Conservation (phyloP, 2,113 vertebrate genomes). For the Pitta sordida region DNA sequence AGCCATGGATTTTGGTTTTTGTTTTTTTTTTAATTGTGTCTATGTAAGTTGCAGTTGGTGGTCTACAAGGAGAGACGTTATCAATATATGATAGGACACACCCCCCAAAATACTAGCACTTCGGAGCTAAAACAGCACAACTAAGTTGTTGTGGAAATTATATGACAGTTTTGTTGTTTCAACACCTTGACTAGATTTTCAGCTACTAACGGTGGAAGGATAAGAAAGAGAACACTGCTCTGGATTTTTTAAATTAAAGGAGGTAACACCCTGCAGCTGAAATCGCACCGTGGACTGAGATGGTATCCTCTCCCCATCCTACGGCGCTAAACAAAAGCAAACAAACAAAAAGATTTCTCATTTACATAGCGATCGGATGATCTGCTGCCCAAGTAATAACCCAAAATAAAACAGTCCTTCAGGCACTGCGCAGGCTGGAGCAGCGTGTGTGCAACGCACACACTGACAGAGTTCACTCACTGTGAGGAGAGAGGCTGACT, state of each 20-base stretch:
- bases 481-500: neutral
- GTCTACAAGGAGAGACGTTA: neutral
- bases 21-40: neutral
- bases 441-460: neutral
- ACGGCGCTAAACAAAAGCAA: neutral
- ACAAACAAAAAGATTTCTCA: neutral
- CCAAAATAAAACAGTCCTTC: slow-evolving; percentile 48
- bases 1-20: neutral
- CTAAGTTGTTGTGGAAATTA: neutral
- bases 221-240: neutral
- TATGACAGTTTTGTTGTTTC: neutral
- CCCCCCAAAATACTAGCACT: neutral
- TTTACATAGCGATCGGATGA: neutral
- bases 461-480: neutral
- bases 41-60: slow-evolving; percentile 6
- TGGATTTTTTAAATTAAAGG: neutral
- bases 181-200: neutral
- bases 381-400: slow-evolving; percentile 14
- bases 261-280: neutral
- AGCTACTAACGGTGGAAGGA: neutral
- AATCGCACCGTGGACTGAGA: neutral
- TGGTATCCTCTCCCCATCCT: neutral
- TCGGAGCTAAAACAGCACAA: slow-evolving; percentile 1
- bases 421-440: neutral
- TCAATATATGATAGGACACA: neutral